These are phyloP conservation scores for Agonopterix arenella DNA, from an alignment of 2,888 invertebrate genomes.

Conservation along the genomic window DNA sequence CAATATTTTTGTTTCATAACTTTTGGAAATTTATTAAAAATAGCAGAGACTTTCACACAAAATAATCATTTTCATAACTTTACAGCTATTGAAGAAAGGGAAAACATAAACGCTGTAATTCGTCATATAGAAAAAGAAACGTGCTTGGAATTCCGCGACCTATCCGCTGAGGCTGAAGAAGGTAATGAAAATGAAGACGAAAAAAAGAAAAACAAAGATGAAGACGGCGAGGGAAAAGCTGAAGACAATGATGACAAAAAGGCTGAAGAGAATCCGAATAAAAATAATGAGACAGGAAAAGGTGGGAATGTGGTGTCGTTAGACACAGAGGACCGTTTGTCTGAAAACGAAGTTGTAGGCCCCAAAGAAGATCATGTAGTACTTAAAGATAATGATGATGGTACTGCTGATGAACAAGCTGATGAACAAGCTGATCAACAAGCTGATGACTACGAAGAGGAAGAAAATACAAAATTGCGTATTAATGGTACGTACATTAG, in stretches of 20 bases:
- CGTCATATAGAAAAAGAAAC: constrained; percentile 60
- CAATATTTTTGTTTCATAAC: too few relatives aligned
- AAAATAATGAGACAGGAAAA: neutral
- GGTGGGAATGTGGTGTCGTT: neutral
- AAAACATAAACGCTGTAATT: constrained; percentile 55
- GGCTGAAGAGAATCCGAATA: neutral
- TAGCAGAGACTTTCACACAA: too few relatives aligned
- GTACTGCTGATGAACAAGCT: neutral
- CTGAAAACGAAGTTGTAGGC: too few relatives aligned
- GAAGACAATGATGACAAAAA: constrained; percentile 7
- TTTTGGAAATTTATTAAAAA: too few relatives aligned
- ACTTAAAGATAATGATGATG: too few relatives aligned
- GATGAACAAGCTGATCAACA: neutral
- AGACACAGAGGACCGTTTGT: too few relatives aligned
- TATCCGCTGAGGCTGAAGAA: neutral
- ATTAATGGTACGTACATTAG: too few relatives aligned
- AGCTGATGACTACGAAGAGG: neutral
- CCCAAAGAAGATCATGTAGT: too few relatives aligned
- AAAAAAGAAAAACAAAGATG: neutral
- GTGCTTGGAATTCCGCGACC: constrained; percentile 42
- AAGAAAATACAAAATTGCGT: neutral
- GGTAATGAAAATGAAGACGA: constrained; percentile 7
- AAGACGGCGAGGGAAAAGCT: neutral
- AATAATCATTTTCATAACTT: constrained; percentile 5
- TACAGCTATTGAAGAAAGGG: constrained; percentile 55